These are phyloP conservation scores for Acronicta alni DNA, from an alignment of 2,888 invertebrate genomes.

Conservation along the genomic window DNA sequence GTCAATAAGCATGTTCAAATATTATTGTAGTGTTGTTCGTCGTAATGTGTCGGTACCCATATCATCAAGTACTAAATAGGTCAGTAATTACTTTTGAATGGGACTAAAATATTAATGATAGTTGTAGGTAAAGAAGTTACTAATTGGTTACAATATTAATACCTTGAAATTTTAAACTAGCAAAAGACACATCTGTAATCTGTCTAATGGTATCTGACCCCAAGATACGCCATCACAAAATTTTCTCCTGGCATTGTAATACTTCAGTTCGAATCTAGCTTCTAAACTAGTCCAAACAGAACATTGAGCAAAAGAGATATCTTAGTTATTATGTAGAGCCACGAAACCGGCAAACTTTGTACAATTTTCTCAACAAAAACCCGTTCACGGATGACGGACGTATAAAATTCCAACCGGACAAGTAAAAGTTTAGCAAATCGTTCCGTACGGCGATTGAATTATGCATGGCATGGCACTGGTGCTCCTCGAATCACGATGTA, in stretches of 20 bases:
- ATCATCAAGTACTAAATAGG: constrained; percentile 2
- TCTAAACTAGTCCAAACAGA: background rate
- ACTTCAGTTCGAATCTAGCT: background rate
- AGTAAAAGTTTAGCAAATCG: constrained; percentile 75
- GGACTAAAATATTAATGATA: constrained; percentile 2
- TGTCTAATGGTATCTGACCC: background rate
- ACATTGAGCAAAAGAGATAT: constrained; percentile 4
- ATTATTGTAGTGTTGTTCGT: background rate
- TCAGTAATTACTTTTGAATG: constrained; percentile 29
- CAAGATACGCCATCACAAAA: background rate
- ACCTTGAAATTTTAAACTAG: too few relatives aligned
- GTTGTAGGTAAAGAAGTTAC: constrained; percentile 8
- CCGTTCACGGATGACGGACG: constrained; percentile 53
- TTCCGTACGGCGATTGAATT: constrained; percentile 74
- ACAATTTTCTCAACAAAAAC: constrained; percentile 37
- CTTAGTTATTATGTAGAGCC: constrained; percentile 15
- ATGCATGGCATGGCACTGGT: constrained; percentile 76
- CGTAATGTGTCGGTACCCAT: background rate
- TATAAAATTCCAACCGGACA: constrained; percentile 61
- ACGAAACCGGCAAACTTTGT: constrained; percentile 22
- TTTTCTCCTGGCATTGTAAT: background rate
- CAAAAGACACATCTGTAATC: too few relatives aligned
- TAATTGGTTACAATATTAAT: background rate
- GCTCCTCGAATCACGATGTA: constrained; percentile 74
- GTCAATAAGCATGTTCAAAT: background rate